These are phyloP conservation scores for Pitta sordida DNA, from an alignment of 2,113 vertebrate genomes.

Conservation along the genomic window DNA sequence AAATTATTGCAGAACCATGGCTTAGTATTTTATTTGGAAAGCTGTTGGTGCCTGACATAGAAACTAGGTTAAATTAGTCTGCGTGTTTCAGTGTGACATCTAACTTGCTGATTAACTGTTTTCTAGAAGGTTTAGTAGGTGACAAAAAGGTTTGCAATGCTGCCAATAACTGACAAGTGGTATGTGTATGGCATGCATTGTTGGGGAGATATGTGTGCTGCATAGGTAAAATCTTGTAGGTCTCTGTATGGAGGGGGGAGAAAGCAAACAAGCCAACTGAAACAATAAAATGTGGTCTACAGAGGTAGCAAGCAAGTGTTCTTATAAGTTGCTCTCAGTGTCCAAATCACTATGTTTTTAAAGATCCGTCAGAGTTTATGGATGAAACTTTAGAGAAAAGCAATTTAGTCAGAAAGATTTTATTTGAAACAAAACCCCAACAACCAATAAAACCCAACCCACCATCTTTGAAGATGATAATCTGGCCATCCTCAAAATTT, in stretches of 20 bases:
- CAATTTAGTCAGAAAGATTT: not conserved
- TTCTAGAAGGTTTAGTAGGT: not conserved
- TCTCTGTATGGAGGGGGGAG: not conserved
- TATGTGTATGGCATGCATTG: not conserved
- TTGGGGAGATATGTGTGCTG: not conserved
- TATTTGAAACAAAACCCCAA: not conserved
- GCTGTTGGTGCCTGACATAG: not conserved
- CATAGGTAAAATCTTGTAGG: not conserved
- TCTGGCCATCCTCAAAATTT: not conserved
- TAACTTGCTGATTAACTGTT: not conserved
- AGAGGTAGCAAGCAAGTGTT: not conserved
- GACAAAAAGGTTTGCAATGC: not conserved
- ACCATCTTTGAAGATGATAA: not conserved
- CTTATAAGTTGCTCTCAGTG: not conserved
- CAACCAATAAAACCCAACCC: not conserved
- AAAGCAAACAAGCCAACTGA: not conserved
- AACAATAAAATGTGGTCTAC: not conserved
- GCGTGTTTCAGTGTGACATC: not conserved
- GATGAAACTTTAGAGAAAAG: not conserved
- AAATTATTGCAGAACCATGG: not conserved
- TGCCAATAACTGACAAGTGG: not conserved
- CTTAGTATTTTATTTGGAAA: not conserved
- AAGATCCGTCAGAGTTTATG: not conserved
- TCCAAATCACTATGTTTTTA: not conserved
- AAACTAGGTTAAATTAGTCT: not conserved